A percentile compares a stretch with the other conserved stretches of the same genome.
phyloP scores from a whole-genome alignment of 2,113 vertebrate genomes.

The Notothenia coriiceps region DNA sequence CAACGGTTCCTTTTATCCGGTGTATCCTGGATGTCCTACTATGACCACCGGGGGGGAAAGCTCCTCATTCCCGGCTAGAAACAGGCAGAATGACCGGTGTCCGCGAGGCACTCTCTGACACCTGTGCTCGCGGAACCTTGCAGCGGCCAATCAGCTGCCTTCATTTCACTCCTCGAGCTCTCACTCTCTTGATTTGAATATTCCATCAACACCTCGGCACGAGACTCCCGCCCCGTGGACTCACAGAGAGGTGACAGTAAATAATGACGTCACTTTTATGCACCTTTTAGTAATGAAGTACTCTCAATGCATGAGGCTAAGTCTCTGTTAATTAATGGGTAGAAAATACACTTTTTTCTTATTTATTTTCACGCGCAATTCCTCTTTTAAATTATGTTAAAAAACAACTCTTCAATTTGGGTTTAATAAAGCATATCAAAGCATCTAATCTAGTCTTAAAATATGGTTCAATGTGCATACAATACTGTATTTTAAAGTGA shows the following conservation, averaged over 20 bases:
- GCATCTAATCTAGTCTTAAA: too few species aligned
- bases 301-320: too few species aligned
- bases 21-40: background rate
- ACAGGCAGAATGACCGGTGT: constrained; percentile 46
- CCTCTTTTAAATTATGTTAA: too few species aligned
- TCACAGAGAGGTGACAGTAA: background rate
- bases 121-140: constrained; percentile 29
- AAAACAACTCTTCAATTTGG: too few species aligned
- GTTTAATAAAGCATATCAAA: too few species aligned
- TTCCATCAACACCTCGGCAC: constrained; percentile 79
- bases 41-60: background rate
- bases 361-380: too few species aligned
- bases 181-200: constrained; percentile 84
- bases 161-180: constrained; percentile 70
- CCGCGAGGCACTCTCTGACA: constrained; percentile 62
- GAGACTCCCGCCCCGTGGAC: constrained; percentile 37
- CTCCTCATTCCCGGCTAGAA: background rate
- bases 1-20: constrained; percentile 6
- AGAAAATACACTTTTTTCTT: too few species aligned
- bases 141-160: constrained; percentile 44
- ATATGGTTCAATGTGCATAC: too few species aligned
- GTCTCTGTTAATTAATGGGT: too few species aligned
- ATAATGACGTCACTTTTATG: background rate
- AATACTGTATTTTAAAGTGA: too few species aligned
- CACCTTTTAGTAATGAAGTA: too few species aligned